Conservation (phyloP, 2,888 invertebrate genomes). For the Phlogophora meticulosa region DNA sequence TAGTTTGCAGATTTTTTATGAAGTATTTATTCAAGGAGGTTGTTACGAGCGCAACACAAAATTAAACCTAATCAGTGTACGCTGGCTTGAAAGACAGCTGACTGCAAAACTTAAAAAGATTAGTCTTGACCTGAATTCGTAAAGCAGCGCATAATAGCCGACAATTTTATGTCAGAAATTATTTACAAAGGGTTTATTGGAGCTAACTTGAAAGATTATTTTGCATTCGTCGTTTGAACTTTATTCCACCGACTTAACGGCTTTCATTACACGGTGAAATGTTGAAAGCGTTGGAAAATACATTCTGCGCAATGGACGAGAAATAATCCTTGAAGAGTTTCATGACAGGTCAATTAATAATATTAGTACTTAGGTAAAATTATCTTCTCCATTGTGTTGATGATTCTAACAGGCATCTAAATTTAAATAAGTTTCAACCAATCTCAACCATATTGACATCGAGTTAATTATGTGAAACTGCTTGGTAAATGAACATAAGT, state of each 20-base stretch:
- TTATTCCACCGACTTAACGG: constrained; percentile 30
- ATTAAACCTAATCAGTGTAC: constrained; percentile 18
- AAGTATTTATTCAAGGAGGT: constrained; percentile 8
- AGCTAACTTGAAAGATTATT: constrained; percentile 27
- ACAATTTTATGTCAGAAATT: constrained; percentile 28
- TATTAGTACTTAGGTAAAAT: background rate
- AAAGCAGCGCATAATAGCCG: constrained; percentile 16
- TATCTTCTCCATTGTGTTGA: no score
- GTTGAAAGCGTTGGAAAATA: constrained; percentile 17
- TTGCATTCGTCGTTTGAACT: constrained; percentile 43
- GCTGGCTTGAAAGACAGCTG: constrained; percentile 42
- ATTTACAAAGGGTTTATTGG: constrained; percentile 31
- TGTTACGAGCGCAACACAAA: constrained; percentile 4
- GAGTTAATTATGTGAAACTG: background rate
- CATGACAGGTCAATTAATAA: background rate
- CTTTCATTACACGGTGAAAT: constrained; percentile 29
- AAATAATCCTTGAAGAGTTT: constrained; percentile 9
- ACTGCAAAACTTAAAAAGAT: constrained; percentile 33
- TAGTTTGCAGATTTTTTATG: background rate
- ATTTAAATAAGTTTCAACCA: no score
- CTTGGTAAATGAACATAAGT: background rate
- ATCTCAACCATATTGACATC: no score
- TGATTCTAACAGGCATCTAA: no score
- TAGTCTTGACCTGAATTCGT: constrained; percentile 39
- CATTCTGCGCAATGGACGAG: constrained; percentile 20